A percentile compares a stretch with the other conserved stretches of the same genome.
These are phyloP conservation scores for Archaeoteleia sp. DNA, from an alignment of 2,888 invertebrate genomes.

Conservation along the genomic window DNA sequence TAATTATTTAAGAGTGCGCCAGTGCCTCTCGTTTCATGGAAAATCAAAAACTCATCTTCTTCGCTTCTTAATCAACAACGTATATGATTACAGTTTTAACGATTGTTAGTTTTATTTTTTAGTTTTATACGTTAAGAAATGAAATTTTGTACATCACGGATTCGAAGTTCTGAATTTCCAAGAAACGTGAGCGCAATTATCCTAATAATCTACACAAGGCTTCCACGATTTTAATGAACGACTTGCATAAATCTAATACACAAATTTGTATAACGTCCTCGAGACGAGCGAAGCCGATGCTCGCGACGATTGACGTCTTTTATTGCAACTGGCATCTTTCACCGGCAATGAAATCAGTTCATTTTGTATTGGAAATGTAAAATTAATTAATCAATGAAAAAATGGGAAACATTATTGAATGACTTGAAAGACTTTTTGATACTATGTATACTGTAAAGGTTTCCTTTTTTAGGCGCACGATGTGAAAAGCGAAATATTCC, in stretches of 20 bases:
- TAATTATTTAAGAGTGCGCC: conserved; percentile 72
- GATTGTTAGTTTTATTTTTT: too few relatives aligned
- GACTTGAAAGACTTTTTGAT: too few relatives aligned
- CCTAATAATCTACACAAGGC: conserved; percentile 69
- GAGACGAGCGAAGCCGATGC: conserved; percentile 57
- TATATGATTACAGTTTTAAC: not conserved
- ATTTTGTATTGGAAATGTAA: too few relatives aligned
- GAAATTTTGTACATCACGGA: not conserved
- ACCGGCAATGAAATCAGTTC: conserved; percentile 23
- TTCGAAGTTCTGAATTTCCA: conserved; percentile 22
- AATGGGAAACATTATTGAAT: too few relatives aligned
- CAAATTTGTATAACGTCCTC: conserved; percentile 60
- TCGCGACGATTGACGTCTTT: conserved; percentile 22
- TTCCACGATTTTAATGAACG: conserved; percentile 66
- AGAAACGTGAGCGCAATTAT: conserved; percentile 40
- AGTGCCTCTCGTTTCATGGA: conserved; percentile 58
- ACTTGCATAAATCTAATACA: conserved; percentile 68
- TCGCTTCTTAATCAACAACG: not conserved
- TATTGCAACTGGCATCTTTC: conserved; percentile 27
- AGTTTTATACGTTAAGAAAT: too few relatives aligned
- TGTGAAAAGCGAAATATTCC: too few relatives aligned
- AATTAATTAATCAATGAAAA: too few relatives aligned
- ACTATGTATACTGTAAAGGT: too few relatives aligned
- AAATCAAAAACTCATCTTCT: conserved; percentile 23
- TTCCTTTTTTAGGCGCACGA: too few relatives aligned